A percentile compares a stretch with the other conserved stretches of the same genome.
phyloP scores from a whole-genome alignment of 2,113 vertebrate genomes.

The Periophthalmodon schlosseri region DNA sequence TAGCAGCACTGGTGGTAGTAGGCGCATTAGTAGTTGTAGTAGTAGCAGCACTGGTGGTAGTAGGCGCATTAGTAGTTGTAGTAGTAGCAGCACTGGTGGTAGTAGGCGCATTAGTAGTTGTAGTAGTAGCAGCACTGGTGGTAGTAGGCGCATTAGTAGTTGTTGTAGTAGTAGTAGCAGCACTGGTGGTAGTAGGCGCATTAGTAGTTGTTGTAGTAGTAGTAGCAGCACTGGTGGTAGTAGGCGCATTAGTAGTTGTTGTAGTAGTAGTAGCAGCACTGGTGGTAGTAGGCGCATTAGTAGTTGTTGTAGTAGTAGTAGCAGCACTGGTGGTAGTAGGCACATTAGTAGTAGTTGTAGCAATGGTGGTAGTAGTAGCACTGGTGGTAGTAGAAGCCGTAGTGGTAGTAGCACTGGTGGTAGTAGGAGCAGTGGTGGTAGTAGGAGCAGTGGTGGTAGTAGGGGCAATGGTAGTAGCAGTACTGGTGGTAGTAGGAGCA shows the following conservation, averaged over 20 bases:
- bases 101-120: neutral
- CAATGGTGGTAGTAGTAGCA: neutral
- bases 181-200: neutral
- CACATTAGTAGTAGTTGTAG: neutral
- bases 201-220: neutral
- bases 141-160: neutral
- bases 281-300: neutral
- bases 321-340: neutral
- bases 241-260: neutral
- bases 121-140: neutral
- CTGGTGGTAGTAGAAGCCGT: neutral
- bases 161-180: neutral
- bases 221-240: neutral
- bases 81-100: neutral
- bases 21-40: neutral
- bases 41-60: neutral
- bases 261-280: neutral
- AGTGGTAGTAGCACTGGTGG: neutral
- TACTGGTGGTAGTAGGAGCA: neutral
- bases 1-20: neutral
- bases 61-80: neutral
- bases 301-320: neutral
- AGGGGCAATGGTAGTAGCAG: neutral
- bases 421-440: neutral
- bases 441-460: neutral